These are phyloP conservation scores for Macrotis lagotis DNA, from an alignment of 2,113 vertebrate species.

Conservation along the genomic window DNA sequence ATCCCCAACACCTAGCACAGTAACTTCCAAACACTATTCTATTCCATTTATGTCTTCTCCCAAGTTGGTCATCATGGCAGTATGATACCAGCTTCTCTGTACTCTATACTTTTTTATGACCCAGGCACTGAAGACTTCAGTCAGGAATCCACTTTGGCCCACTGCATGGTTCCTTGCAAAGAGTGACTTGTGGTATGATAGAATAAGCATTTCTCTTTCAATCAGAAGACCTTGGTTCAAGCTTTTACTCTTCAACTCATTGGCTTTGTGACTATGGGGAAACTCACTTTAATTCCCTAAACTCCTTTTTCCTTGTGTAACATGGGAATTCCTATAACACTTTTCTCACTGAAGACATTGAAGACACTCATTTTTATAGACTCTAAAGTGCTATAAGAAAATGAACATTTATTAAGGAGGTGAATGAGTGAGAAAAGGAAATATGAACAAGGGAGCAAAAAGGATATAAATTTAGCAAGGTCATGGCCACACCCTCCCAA, in stretches of 20 bases:
- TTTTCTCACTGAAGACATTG: background rate
- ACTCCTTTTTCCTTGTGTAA: background rate
- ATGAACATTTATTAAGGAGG: background rate
- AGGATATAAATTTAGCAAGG: background rate
- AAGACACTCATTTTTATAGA: background rate
- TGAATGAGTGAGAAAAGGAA: background rate
- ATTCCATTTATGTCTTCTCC: background rate
- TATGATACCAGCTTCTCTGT: background rate
- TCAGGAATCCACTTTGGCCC: background rate
- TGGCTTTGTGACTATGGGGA: background rate
- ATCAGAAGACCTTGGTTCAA: background rate
- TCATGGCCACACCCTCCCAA: background rate
- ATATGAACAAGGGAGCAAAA: no score
- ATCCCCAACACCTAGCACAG: background rate
- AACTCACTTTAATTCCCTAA: background rate
- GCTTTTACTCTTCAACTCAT: background rate
- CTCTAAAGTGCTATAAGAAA: background rate
- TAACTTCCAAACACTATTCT: background rate
- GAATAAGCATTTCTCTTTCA: no score
- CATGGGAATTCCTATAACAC: background rate
- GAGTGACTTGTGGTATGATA: no score
- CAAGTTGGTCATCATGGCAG: background rate
- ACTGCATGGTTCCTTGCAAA: no score
- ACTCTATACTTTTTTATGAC: background rate
- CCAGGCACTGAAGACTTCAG: background rate